Evolutionary conservation across 1,140 invertebrate species (phyloP).

Genomic region (Panagrolaimus sp.): DNA sequence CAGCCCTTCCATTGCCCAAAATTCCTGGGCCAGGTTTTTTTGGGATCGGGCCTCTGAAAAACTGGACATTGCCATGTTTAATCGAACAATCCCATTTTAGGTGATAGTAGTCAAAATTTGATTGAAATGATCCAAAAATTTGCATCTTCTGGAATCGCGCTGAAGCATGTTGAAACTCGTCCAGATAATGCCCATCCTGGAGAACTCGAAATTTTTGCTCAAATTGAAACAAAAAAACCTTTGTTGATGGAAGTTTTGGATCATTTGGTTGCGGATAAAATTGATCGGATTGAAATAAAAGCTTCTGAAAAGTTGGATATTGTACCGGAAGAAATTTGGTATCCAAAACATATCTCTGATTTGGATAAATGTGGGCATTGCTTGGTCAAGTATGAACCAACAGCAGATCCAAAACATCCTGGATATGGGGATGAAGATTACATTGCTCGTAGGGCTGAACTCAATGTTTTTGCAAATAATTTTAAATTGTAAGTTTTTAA

Average conservation of each 20-base stretch:
- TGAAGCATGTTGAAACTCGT: conserved; percentile 39
- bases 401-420: conserved; percentile 82
- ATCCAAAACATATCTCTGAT: conserved; percentile 88
- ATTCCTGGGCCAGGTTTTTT: no score
- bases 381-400: conserved; percentile 96
- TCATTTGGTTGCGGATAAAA: conserved; percentile 20
- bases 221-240: conserved; percentile 36
- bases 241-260: conserved; percentile 31
- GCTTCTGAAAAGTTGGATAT: no score
- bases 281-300: conserved; percentile 36
- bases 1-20: no score
- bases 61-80: no score
- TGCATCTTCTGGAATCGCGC: conserved; percentile 25
- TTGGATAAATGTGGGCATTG: conserved; percentile 94
- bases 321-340: conserved; percentile 69
- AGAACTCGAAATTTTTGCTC: conserved; percentile 36
- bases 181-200: conserved; percentile 33
- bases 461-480: conserved; percentile 48
- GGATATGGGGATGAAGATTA: conserved; percentile 52
- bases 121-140: conserved; percentile 26
- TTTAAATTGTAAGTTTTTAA: conserved; percentile 39
- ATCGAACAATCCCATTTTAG: conserved; percentile 25
- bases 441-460: conserved; percentile 48
- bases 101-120: conserved; percentile 37
- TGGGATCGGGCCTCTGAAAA: no score